Percentiles rank a stretch among this genome's conserved stretches.
phyloP scores from a whole-genome alignment of 2,113 vertebrate species.

The Acanthochromis polyacanthus region DNA sequence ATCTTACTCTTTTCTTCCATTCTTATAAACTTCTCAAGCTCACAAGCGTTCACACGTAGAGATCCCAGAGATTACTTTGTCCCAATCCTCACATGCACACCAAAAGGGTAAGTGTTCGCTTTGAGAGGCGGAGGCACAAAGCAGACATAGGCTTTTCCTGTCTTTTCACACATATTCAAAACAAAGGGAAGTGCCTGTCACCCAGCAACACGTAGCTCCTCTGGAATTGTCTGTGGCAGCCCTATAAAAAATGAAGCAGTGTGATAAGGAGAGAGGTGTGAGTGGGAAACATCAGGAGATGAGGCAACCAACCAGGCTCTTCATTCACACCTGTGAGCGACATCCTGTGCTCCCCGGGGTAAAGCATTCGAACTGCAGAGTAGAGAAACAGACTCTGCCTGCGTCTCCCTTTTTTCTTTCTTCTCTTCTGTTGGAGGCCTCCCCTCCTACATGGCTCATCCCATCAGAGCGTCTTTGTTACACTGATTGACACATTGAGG shows the following conservation, averaged over 20 bases:
- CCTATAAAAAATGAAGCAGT: constrained; percentile 46
- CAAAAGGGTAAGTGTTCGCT: constrained; percentile 32
- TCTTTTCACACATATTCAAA: constrained; percentile 51
- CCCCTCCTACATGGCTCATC: constrained; percentile 32
- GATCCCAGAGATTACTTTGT: constrained; percentile 33
- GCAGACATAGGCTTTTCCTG: constrained; percentile 31
- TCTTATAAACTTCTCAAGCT: constrained; percentile 18
- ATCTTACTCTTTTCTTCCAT: not conserved
- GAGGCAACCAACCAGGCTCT: constrained; percentile 64
- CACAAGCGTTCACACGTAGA: constrained; percentile 8
- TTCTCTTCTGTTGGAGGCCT: not conserved
- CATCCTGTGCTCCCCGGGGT: constrained; percentile 60
- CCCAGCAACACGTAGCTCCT: constrained; percentile 37
- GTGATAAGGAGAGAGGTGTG: constrained; percentile 60
- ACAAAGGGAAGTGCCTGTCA: constrained; percentile 53
- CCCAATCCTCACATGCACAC: constrained; percentile 16
- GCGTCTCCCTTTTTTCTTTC: constrained; percentile 24
- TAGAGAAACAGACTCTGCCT: constrained; percentile 33
- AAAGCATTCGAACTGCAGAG: constrained; percentile 34
- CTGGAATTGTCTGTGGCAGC: constrained; percentile 45
- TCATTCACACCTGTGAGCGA: constrained; percentile 79
- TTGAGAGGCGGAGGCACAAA: constrained; percentile 39
- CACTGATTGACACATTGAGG: constrained; percentile 37
- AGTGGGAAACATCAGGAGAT: constrained; percentile 60
- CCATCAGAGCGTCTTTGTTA: constrained; percentile 33